These are phyloP conservation scores for Epicauta chinensis DNA, from an alignment of 1,140 invertebrate genomes.

Conservation along the genomic window DNA sequence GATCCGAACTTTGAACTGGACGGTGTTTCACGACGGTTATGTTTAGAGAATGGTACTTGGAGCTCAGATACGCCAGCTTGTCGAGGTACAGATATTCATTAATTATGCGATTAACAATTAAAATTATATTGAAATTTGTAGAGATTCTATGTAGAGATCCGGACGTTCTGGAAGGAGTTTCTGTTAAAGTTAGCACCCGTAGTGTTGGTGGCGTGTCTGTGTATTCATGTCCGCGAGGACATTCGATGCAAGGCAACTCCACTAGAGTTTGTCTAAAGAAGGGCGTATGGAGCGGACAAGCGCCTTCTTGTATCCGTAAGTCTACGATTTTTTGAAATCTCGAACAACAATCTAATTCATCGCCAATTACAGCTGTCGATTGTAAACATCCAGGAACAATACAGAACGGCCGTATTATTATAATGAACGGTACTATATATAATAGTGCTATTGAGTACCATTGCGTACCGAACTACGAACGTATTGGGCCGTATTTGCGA, in stretches of 20 bases:
- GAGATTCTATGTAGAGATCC: slow-evolving; percentile 74
- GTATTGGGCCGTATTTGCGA: slow-evolving; percentile 71
- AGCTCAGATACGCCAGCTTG: slow-evolving; percentile 71
- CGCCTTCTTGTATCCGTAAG: slow-evolving; percentile 73
- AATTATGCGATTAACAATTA: slow-evolving; percentile 17
- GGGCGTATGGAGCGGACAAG: slow-evolving; percentile 74
- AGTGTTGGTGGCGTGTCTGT: slow-evolving; percentile 70
- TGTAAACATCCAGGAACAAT: slow-evolving; percentile 71
- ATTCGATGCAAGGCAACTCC: slow-evolving; percentile 70
- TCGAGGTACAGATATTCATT: slow-evolving; percentile 48
- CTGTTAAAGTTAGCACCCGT: slow-evolving; percentile 52
- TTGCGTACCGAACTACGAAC: slow-evolving; percentile 77
- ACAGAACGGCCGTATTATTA: slow-evolving; percentile 78
- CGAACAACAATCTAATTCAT: neutral
- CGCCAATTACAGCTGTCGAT: slow-evolving; percentile 63
- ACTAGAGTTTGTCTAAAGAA: slow-evolving; percentile 69
- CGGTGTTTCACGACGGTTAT: slow-evolving; percentile 71
- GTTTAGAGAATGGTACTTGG: slow-evolving; percentile 85
- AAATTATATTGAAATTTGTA: slow-evolving; percentile 40
- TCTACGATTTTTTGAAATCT: neutral
- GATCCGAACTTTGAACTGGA: slow-evolving; percentile 74
- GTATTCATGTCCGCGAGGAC: slow-evolving; percentile 77
- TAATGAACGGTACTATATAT: slow-evolving; percentile 79
- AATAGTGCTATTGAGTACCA: slow-evolving; percentile 80
- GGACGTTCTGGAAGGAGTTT: slow-evolving; percentile 51